These are phyloP conservation scores for Drosophila lowei DNA, from an alignment of 1,140 invertebrate species.

Conservation along the genomic window DNA sequence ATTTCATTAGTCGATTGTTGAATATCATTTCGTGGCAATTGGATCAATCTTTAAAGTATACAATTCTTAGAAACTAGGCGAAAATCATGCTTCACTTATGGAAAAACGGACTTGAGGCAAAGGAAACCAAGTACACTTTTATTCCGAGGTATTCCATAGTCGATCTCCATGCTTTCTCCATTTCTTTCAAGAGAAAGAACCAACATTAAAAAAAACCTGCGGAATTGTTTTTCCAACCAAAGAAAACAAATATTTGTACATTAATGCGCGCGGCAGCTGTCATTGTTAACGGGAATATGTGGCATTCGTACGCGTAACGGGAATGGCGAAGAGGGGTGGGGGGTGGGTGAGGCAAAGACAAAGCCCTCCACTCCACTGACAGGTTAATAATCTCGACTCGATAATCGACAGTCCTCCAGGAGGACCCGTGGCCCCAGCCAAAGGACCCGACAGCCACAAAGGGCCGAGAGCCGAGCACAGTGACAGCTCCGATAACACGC, in stretches of 20 bases:
- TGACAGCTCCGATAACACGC: constrained; percentile 52
- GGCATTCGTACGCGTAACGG: constrained; percentile 32
- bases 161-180: too few species aligned
- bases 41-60: too few species aligned
- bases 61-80: too few species aligned
- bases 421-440: constrained; percentile 39
- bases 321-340: neutral
- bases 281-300: constrained; percentile 37
- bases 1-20: too few species aligned
- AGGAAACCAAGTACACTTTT: too few species aligned
- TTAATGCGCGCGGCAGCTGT: constrained; percentile 50
- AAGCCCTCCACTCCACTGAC: constrained; percentile 69
- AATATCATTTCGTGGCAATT: too few species aligned
- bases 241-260: constrained; percentile 53
- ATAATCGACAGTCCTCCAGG: constrained; percentile 73
- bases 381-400: constrained; percentile 81
- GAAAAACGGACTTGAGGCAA: too few species aligned
- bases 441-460: constrained; percentile 60
- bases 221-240: constrained; percentile 25
- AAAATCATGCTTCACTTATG: too few species aligned
- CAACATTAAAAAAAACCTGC: neutral
- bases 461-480: constrained; percentile 20
- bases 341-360: constrained; percentile 32
- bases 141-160: too few species aligned
- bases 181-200: neutral